Base-by-base conservation (phyloP, 92 coral and sea anemone species). In the Parazoanthus swiftii region DNA sequence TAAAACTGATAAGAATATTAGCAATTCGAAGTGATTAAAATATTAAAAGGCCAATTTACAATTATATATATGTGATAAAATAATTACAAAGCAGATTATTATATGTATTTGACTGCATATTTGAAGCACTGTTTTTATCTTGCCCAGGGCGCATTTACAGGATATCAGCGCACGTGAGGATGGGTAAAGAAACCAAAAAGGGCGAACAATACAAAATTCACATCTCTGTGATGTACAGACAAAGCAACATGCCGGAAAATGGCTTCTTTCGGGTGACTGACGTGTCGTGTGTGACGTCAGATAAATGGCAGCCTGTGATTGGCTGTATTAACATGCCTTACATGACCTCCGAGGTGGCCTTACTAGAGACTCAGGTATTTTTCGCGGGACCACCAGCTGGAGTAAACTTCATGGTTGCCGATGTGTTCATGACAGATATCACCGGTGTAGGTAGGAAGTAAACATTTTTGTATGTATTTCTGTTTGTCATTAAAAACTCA, bases 291-390 rank as follows among this genome's bases (percentile, higher is more conserved):
- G 82, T 79, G 58, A 81, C 86, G 26, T 59, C 73, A 36, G 75
- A 56, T 4, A 29, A 81, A 58, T 81, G 86, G 75, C 23, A 20
- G 33, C 29, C 54, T 8, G 73, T 81, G 44, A 26, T 35, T 38
- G 86, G 86, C 10, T 48, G 36, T 67, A 48, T 81, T 42, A 81
- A 81, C 86, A 58, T 59, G 9, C 86, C 86, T 33, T 15, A 56
- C 75, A 37, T 38, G 29, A 8, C 73, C 48, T 37, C 74, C 5
- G 86, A 81, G 9, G 72, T 38, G 72, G 44, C n/a, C 13, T 0
- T 58, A 14, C 26, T 48, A 21, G 29, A 58, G 37, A 8, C 48
- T 4, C 37, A 48, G 25, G 59, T 81, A 8, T 26, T 21, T 21
- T 81, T 81, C 20, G 74, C 13, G 2, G 73, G 71, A 21, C 73